These are phyloP conservation scores for Tenodera sinensis DNA, from an alignment of 2,888 invertebrate species.

Conservation along the genomic window DNA sequence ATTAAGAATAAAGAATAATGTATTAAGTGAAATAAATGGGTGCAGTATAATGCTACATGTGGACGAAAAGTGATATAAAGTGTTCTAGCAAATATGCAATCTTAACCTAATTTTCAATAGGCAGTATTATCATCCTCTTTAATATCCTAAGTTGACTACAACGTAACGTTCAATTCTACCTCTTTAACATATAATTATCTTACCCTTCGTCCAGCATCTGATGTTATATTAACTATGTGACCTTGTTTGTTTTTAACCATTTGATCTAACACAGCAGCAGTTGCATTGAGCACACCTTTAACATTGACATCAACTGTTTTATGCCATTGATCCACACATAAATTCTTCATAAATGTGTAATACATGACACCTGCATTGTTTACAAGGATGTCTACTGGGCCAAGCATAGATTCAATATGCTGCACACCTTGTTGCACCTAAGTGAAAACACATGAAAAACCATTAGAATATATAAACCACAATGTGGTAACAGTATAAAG, in stretches of 20 bases:
- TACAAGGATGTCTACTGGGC: constrained; percentile 47
- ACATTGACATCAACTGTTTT: constrained; percentile 43
- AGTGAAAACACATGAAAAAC: not conserved
- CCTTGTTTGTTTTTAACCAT: constrained; percentile 45
- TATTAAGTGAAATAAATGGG: too few species aligned
- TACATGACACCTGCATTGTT: constrained; percentile 53
- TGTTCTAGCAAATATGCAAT: too few species aligned
- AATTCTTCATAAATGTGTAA: constrained; percentile 41
- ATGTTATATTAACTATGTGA: constrained; percentile 47
- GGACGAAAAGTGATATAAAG: too few species aligned
- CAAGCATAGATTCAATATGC: constrained; percentile 33
- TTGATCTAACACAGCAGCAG: constrained; percentile 44
- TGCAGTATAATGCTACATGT: too few species aligned
- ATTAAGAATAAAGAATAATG: too few species aligned
- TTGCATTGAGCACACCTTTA: constrained; percentile 35
- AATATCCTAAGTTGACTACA: too few species aligned
- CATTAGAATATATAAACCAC: too few species aligned
- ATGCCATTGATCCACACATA: constrained; percentile 52
- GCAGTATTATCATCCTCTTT: too few species aligned
- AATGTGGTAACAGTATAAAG: too few species aligned
- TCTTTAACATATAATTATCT: not conserved
- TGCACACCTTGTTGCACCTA: constrained; percentile 30
- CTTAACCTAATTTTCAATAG: too few species aligned
- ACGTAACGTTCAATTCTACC: not conserved
- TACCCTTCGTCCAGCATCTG: constrained; percentile 37